Percentiles rank a stretch among this genome's conserved stretches.
Conservation (phyloP, 2,113 vertebrate species). For the Pica pica region DNA sequence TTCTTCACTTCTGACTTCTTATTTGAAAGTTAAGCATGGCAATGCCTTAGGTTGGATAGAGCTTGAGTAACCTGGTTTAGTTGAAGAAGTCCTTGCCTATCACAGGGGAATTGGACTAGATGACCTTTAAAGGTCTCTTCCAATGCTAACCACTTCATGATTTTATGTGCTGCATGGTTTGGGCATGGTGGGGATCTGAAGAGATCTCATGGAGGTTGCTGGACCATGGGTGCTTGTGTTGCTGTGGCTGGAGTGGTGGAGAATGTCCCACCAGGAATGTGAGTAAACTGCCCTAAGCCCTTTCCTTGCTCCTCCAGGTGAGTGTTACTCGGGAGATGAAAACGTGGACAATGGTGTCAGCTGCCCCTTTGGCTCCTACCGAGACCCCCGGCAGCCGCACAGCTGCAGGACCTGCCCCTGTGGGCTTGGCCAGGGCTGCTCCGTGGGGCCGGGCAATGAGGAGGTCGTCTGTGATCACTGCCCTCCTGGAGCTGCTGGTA, state of each 20-base stretch:
- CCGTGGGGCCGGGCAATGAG: conserved; percentile 22
- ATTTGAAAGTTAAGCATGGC: neutral
- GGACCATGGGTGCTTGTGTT: neutral
- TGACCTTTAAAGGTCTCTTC: neutral
- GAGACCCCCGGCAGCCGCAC: conserved; percentile 40
- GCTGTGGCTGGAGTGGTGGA: neutral
- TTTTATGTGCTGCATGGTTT: neutral
- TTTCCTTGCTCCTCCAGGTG: conserved; percentile 67
- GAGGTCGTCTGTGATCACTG: conserved; percentile 79
- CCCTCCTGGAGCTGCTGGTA: conserved; percentile 80
- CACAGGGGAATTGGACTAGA: neutral
- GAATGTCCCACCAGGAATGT: accelerated
- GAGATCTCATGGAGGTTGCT: neutral
- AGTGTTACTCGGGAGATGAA: conserved; percentile 83
- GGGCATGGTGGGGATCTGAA: neutral
- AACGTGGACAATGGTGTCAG: conserved; percentile 34
- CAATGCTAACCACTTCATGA: neutral
- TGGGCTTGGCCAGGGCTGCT: conserved; percentile 73
- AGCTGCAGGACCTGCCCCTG: conserved; percentile 83
- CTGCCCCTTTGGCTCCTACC: conserved; percentile 81
- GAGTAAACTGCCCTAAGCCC: neutral
- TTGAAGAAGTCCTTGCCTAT: neutral
- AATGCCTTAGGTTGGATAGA: neutral
- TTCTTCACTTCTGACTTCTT: neutral
- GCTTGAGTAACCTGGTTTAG: neutral